Evolutionary conservation across 2,888 invertebrate genomes (phyloP).

Genomic region (Timema cristinae): DNA sequence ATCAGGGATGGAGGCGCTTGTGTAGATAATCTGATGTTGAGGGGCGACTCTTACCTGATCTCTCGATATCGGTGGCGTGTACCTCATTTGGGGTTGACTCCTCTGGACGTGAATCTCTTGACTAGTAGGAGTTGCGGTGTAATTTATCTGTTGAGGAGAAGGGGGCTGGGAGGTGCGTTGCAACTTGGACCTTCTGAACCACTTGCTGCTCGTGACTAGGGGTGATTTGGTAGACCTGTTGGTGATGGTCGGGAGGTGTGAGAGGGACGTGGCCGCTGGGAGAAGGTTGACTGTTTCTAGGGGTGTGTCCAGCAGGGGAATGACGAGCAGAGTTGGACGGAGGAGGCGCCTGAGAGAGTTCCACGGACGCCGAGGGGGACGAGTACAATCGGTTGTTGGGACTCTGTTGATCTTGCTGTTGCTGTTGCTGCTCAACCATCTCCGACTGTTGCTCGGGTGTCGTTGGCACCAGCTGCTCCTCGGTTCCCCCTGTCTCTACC

Average conservation of each 20-base stretch:
- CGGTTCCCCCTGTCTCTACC: constrained; percentile 22
- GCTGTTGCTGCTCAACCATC: constrained; percentile 29
- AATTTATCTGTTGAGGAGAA: constrained; percentile 2
- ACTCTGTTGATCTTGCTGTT: constrained; percentile 29
- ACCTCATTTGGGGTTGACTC: constrained; percentile 12
- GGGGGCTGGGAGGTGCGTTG: background rate
- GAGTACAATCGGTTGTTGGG: background rate
- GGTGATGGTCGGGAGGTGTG: too few species aligned
- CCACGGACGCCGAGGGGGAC: too few species aligned
- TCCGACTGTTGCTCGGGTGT: background rate
- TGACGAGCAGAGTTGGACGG: background rate
- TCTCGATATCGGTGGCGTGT: constrained; percentile 17
- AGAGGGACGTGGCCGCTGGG: too few species aligned
- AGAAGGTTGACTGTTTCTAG: too few species aligned
- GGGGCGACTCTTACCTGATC: constrained; percentile 4
- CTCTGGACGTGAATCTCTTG: background rate
- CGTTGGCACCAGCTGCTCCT: constrained; percentile 2
- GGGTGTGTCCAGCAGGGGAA: too few species aligned
- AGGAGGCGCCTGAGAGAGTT: background rate
- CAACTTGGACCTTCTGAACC: too few species aligned
- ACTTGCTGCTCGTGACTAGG: too few species aligned
- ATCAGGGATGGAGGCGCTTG: constrained; percentile 15
- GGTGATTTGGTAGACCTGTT: too few species aligned
- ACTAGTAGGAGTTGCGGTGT: constrained; percentile 7
- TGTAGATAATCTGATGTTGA: constrained; percentile 15